Percentiles rank a stretch among this genome's conserved stretches.
Conservation (phyloP, 2,888 invertebrate genomes). For the Crocallis elinguaria region DNA sequence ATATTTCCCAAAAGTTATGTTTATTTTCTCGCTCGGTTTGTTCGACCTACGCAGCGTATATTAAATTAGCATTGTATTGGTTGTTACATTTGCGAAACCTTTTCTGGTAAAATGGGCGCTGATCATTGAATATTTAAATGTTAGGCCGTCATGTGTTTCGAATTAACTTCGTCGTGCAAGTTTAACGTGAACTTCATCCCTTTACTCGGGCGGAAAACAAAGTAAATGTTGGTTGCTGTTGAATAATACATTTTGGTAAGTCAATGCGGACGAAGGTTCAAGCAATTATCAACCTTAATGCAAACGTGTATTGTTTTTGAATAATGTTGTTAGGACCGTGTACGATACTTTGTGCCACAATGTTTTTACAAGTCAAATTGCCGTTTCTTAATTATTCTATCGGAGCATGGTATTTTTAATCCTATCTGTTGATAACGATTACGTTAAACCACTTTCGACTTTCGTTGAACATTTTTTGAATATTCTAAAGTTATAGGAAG, state of each 20-base stretch:
- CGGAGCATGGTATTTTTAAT: no score
- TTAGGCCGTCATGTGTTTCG: constrained; percentile 20
- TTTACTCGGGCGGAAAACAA: constrained; percentile 29
- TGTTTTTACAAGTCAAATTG: no score
- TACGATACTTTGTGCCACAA: no score
- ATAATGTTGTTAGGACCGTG: no score
- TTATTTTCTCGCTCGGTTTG: constrained; percentile 1
- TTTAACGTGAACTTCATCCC: constrained; percentile 27
- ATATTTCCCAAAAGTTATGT: neutral
- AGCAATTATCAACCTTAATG: neutral
- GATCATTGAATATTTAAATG: constrained; percentile 33
- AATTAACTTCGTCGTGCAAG: constrained; percentile 24
- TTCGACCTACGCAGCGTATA: neutral
- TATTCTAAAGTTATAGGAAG: no score
- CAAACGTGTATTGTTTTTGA: no score
- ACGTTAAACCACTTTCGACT: no score
- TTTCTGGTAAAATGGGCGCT: constrained; percentile 21
- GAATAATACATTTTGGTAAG: constrained; percentile 34
- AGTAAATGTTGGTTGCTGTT: constrained; percentile 35
- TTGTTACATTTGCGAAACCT: constrained; percentile 3
- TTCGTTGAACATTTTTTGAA: no score
- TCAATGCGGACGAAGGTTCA: neutral
- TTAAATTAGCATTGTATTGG: constrained; percentile 7
- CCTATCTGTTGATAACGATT: no score
- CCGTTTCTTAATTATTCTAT: no score